Base-by-base conservation (phyloP, 2,888 invertebrate genomes). In the Bembecia ichneumoniformis region DNA sequence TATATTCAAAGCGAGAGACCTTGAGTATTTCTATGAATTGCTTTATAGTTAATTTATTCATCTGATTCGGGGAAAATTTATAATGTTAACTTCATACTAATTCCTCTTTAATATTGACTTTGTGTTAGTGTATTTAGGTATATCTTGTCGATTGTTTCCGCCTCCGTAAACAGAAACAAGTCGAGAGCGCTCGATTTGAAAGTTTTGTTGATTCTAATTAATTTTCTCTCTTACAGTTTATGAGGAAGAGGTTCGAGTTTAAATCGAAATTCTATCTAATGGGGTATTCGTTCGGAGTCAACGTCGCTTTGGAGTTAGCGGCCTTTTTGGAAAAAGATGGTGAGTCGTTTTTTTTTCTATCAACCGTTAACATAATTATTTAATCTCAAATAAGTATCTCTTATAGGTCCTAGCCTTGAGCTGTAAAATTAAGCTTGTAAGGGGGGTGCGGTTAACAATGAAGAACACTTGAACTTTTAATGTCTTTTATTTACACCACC, bases 281-380 rank as follows among this genome's bases (percentile, higher is more conserved):
- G 36, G 62, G 59, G 15, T 60, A 60, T 49, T 59, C 60, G 11
- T 60, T 59, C 45, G 59, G 59, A 4, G 57, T 60, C 1, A 76
- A 74, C 44, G 56, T 78, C 14, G 76, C 75, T n/a, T 57, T 79
- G 43, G 77, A 78, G 50, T 47, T 78, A 43, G 75, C 78, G 11
- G 62, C 64, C 0, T 48, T 76, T 35, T 59, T 78, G 52, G 77
- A 79, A 52, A 64, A 61, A 57, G 72, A 79, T 70, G 78, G 77
- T 77, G 73, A 81, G 28, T 28, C 9, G 28, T 7, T 28, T 7
- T 28, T 28, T 28, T 28, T 28, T 28, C 28, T 28, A 28, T 28
- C 7, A 9, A 28, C 9, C 28, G 3, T 28, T 28, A 28, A 28
- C 9, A 2, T 28, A 28, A 28, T 9, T 28, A 4, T 7, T 28